phyloP scores from a whole-genome alignment of 2,113 vertebrate species.

The Connochaetes taurinus region DNA sequence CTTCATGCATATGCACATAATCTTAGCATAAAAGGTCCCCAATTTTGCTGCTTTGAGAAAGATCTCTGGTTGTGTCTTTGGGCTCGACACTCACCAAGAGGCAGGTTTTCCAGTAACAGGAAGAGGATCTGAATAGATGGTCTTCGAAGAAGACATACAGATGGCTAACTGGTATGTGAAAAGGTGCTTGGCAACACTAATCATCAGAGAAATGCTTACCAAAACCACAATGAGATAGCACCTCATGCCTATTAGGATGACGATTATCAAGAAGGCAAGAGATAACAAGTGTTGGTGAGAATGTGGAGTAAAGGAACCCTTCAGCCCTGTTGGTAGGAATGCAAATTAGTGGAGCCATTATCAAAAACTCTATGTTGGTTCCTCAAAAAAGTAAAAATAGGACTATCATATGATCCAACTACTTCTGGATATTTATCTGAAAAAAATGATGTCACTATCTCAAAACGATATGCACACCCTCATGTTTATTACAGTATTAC shows the following conservation, averaged over 20 bases:
- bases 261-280: background rate
- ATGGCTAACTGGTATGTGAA: background rate
- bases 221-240: background rate
- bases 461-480: background rate
- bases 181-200: background rate
- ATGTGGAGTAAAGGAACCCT: background rate
- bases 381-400: background rate
- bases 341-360: background rate
- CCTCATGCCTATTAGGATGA: background rate
- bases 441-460: background rate
- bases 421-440: background rate
- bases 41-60: background rate
- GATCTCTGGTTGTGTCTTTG: background rate
- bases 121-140: background rate
- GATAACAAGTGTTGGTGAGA: background rate
- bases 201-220: background rate
- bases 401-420: background rate
- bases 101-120: background rate
- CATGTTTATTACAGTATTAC: background rate
- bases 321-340: background rate
- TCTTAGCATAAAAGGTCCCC: background rate
- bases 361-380: background rate
- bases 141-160: background rate
- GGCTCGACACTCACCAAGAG: background rate
- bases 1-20: background rate